phyloP scores from a whole-genome alignment of 2,797 vertebrate species.

The Sebastes matsubarae region DNA sequence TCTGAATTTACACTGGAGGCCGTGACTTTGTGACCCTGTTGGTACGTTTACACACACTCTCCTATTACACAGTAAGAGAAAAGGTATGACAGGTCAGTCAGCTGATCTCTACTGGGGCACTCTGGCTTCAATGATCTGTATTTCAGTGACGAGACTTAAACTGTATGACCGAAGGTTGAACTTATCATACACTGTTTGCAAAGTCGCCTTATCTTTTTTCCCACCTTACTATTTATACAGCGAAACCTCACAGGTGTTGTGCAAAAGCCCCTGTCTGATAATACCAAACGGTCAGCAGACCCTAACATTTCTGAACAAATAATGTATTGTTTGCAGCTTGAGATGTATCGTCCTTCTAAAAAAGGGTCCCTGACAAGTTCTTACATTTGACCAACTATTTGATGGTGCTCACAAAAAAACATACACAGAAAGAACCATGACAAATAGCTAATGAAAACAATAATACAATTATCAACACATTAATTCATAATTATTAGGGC shows the following conservation, averaged over 20 bases:
- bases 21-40: constrained; percentile 46
- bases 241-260: background rate
- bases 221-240: background rate
- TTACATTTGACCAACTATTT: background rate
- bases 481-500: too few species aligned
- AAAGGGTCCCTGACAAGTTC: background rate
- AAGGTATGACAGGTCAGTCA: constrained; percentile 44
- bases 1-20: constrained; percentile 46
- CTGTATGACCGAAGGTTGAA: background rate
- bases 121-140: background rate
- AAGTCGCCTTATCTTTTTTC: background rate
- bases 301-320: background rate
- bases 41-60: background rate
- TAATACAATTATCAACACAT: background rate
- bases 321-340: background rate
- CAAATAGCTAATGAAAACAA: too few species aligned
- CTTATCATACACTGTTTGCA: background rate
- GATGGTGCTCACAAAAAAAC: background rate
- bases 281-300: background rate
- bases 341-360: background rate
- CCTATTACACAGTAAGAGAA: constrained; percentile 41
- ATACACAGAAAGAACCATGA: background rate
- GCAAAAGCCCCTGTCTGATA: background rate
- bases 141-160: background rate
- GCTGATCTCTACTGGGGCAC: constrained; percentile 9